A percentile compares a stretch with the other conserved stretches of the same genome.
phyloP scores from a whole-genome alignment of 2,113 vertebrate species.

The Menidia beryllina region DNA sequence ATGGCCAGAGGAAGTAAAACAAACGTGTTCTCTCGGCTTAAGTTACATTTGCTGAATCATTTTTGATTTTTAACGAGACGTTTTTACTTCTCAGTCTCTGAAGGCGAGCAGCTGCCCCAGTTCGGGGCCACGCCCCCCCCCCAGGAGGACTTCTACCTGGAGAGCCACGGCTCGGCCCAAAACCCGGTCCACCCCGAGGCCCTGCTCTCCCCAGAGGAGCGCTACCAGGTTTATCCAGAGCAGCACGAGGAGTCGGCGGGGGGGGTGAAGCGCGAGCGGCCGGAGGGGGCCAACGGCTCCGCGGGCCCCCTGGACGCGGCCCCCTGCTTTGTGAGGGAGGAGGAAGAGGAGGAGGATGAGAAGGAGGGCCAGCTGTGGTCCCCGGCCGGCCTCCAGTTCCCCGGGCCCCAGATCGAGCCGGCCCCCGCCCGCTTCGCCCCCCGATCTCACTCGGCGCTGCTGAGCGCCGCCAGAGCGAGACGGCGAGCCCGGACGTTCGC shows the following conservation, averaged over 20 bases:
- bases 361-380: conserved; percentile 38
- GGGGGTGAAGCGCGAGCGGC: conserved; percentile 56
- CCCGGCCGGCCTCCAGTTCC: no score
- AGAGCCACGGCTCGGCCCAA: conserved; percentile 13
- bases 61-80: not conserved
- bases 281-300: conserved; percentile 33
- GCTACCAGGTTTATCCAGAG: conserved; percentile 16
- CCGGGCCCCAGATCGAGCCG: conserved; percentile 24
- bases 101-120: conserved; percentile 11
- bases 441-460: conserved; percentile 10
- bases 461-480: conserved; percentile 10
- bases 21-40: no score
- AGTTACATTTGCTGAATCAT: no score
- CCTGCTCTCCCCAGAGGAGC: not conserved
- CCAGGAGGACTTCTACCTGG: not conserved
- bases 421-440: conserved; percentile 9
- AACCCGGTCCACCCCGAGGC: not conserved
- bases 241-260: conserved; percentile 24
- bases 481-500: conserved; percentile 27
- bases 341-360: conserved; percentile 25
- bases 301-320: conserved; percentile 9
- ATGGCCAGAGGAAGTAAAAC: no score
- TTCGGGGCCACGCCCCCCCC: not conserved
- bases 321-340: conserved; percentile 6
- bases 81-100: conserved; percentile 23